Base-by-base conservation (phyloP, 2,888 invertebrate genomes). In the Lycophotia porphyrea region DNA sequence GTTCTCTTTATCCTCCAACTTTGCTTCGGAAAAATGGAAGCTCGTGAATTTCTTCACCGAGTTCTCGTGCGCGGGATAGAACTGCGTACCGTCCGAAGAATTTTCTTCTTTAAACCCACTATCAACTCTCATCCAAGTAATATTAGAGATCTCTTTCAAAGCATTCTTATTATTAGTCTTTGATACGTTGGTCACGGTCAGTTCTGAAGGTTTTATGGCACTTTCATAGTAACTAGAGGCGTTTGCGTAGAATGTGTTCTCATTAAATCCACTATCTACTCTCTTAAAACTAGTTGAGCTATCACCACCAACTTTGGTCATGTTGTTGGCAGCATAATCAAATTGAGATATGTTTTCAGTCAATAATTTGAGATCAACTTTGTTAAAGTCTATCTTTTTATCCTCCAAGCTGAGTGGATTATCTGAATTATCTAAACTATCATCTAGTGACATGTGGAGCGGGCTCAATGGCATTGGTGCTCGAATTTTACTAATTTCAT, bases 181-280 rank as follows among this genome's bases (percentile, higher is more conserved):
- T 4, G 93, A 92, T 71, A 90, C 71, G 81, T 93, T 93, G 42
- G 95, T 95, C 64, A 95, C 93, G 39, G 96, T 96, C 82, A 96
- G 85, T 88, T 96, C 96, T n/a, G 96, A 96, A 52, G 95, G 95
- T 90, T 95, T 96, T 94, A 96, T 96, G 93, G 96, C 95, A 93
- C 96, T 95, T 89, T 96, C 95, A 76, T 96, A 96, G 84, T 96
- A 96, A 92, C 96, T 96, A 87, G 95, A 95, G 60, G 94, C 94
- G 84, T 95, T 95, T 13, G 91, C 90, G 87, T 93, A 95, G 76
- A 95, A 95, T 9, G 95, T 95, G 67, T 95, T 94, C 76, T 96
- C 96, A 77, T 95, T 95, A 78, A 94, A 96, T 18, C 96, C 96
- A 82, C 96, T 96, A 76, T 96, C 95, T 27, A 95, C 88, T 90